Percentiles rank a stretch among this genome's conserved stretches.
phyloP scores from a whole-genome alignment of 2,113 vertebrate species.

The Pygoscelis adeliae region DNA sequence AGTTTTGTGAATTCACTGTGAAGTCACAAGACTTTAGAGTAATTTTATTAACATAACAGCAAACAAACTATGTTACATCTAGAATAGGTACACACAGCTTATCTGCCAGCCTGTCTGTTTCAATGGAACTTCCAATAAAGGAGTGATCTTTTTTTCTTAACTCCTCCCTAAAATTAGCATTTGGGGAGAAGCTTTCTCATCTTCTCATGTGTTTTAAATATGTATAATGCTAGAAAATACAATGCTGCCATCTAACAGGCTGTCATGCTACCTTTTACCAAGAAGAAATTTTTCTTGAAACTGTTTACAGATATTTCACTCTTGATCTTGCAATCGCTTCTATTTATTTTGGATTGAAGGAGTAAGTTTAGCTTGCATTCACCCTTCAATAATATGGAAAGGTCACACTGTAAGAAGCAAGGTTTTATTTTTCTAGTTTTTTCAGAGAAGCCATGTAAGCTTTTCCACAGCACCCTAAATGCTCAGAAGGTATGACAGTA shows the following conservation, averaged over 20 bases:
- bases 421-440: constrained; percentile 40
- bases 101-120: neutral
- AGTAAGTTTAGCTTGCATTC: constrained; percentile 4
- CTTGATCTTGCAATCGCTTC: neutral
- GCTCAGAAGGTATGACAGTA: constrained; percentile 7
- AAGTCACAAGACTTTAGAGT: neutral
- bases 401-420: constrained; percentile 19
- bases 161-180: neutral
- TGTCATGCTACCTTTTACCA: neutral
- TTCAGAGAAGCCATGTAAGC: constrained; percentile 32
- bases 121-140: neutral
- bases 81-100: neutral
- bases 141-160: neutral
- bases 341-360: constrained; percentile 14
- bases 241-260: neutral
- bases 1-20: neutral
- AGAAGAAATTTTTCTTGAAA: constrained; percentile 10
- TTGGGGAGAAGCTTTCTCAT: neutral
- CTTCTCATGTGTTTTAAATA: neutral
- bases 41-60: neutral
- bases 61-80: neutral
- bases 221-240: neutral
- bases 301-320: constrained; percentile 15
- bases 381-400: constrained; percentile 44
- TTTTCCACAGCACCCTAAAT: constrained; percentile 17